Base-by-base conservation (phyloP, 2,888 invertebrate species). In the Latrodectus hesperus region DNA sequence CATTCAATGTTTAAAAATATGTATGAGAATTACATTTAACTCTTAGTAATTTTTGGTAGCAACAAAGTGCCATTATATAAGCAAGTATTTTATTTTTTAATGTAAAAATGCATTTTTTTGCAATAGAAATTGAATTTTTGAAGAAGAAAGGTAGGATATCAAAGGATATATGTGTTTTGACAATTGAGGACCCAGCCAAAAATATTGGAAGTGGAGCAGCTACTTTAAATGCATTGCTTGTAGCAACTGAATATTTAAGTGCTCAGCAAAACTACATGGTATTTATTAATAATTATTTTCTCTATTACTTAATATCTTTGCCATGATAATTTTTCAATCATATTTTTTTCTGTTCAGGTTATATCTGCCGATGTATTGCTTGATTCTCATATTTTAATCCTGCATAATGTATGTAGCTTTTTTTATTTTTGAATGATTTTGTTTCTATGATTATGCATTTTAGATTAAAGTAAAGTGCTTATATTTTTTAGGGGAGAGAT, bases 171-270 rank as follows among this genome's bases (percentile, higher is more conserved):
- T 38, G 64, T 60, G 68, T 89, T 14, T 38, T 89, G 8, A 77
- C 67, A 0, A 74, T 92, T 14, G 92, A 93, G 80, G 93, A 93
- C 89, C 93, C 92, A 17, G 91, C 91, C 64, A 88, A 90, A 9
- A 91, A 91, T 68, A 92, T 93, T 38, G 93, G 93, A 81, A 94
- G 93, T 91, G 93, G 93, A 22, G 93, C 93, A 11, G 93, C 93
- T 53, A 93, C 93, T 1, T 91, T 94, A 74, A 94, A 94, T 91
- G 93, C 94, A 6, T 90, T 94, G 17, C 91, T 93, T 12, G 91
- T 93, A 49, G 92, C 93, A 60, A 91, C 93, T 2, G 93, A 93
- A 90, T 92, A 92, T 88, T 91, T 93, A 12, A 92, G 93, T 90
- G 93, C 93, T 2, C 90, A 91, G 64, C 90, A 90, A 53, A 92